phyloP scores from a whole-genome alignment of 2,113 vertebrate species.

The Calyptommatus sinebrachiatus region DNA sequence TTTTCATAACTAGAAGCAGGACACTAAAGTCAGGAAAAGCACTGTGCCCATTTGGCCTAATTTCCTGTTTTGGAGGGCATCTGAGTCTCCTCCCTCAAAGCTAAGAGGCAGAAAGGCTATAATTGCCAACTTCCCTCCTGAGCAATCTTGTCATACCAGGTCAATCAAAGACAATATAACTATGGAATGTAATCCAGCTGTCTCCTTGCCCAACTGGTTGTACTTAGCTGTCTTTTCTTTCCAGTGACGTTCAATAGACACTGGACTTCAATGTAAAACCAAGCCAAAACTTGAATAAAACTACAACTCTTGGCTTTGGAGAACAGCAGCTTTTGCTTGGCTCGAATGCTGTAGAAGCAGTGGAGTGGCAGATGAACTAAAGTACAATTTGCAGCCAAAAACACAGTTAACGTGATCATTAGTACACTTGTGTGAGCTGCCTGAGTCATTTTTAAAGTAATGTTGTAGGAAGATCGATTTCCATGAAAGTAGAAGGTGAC shows the following conservation, averaged over 20 bases:
- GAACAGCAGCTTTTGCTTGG: not conserved
- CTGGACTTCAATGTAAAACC: constrained; percentile 4
- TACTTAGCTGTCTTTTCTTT: not conserved
- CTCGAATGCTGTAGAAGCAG: constrained; percentile 16
- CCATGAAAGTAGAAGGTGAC: not conserved
- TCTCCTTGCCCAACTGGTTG: constrained; percentile 1
- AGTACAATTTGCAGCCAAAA: constrained; percentile 29
- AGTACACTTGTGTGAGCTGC: not conserved
- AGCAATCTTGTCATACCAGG: constrained; percentile 17
- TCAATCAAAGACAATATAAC: not conserved
- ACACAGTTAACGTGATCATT: not conserved
- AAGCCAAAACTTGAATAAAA: not conserved
- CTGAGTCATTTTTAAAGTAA: not conserved
- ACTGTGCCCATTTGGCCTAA: not conserved
- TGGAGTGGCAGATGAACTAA: constrained; percentile 39
- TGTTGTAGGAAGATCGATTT: not conserved
- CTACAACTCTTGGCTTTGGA: not conserved
- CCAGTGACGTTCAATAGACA: not conserved
- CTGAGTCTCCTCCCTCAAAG: constrained; percentile 8
- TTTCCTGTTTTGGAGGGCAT: constrained; percentile 18
- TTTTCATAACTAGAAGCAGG: not conserved
- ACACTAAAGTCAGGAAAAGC: not conserved
- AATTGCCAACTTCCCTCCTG: not conserved
- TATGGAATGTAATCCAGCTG: not conserved
- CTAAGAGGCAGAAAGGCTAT: not conserved